A percentile compares a stretch with the other conserved stretches of the same genome.
These are phyloP conservation scores for Lysandra coridon DNA, from an alignment of 2,888 invertebrate genomes.

Conservation along the genomic window DNA sequence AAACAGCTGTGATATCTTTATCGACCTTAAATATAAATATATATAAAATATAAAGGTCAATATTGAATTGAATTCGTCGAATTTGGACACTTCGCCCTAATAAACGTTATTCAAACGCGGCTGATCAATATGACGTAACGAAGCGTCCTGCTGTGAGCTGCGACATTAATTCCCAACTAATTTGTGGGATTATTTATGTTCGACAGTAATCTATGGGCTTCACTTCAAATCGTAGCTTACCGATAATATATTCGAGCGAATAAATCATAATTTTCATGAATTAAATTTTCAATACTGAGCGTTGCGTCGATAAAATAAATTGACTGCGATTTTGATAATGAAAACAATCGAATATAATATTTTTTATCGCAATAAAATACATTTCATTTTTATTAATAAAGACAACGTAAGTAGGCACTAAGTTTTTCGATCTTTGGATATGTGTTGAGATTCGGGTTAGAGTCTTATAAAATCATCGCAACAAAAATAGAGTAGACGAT, in stretches of 20 bases:
- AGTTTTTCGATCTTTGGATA: too few relatives aligned
- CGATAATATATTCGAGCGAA: background rate
- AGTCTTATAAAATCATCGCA: too few relatives aligned
- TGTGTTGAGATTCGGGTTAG: too few relatives aligned
- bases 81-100: background rate
- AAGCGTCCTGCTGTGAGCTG: slow-evolving; percentile 15
- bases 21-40: background rate
- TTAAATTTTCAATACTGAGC: background rate
- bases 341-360: background rate
- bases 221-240: slow-evolving; percentile 21
- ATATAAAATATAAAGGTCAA: background rate
- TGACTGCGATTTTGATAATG: background rate
- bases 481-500: too few relatives aligned
- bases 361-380: too few relatives aligned
- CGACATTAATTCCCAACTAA: slow-evolving; percentile 27
- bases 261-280: background rate
- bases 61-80: background rate
- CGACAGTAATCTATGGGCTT: slow-evolving; percentile 28
- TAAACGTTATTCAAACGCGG: background rate
- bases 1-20: background rate
- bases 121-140: slow-evolving; percentile 24
- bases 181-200: slow-evolving; percentile 30
- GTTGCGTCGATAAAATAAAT: background rate
- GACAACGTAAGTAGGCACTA: too few relatives aligned
- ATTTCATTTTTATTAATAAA: too few relatives aligned